phyloP scores from a whole-genome alignment of 2,888 invertebrate species.

The Ochropacha duplaris region DNA sequence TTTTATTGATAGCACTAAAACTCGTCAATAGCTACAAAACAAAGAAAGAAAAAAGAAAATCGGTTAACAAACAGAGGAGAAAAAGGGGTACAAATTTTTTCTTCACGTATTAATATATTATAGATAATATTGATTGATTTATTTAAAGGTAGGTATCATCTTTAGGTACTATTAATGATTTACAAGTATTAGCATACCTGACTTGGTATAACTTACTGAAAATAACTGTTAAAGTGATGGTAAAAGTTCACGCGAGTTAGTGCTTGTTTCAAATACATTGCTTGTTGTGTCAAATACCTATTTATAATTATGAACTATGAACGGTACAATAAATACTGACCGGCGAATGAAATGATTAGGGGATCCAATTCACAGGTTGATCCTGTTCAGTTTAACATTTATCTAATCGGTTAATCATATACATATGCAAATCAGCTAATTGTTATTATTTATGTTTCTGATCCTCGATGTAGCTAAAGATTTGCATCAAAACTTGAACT shows the following conservation, averaged over 20 bases:
- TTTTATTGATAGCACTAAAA: too few species aligned
- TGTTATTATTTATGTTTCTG: background rate
- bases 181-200: background rate
- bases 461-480: background rate
- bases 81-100: too few species aligned
- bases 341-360: background rate
- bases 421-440: background rate
- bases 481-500: background rate
- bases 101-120: too few species aligned
- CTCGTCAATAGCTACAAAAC: too few species aligned
- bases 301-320: slow-evolving; percentile 8
- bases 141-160: too few species aligned
- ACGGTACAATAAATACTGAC: slow-evolving; percentile 1
- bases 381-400: background rate
- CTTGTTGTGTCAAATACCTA: slow-evolving; percentile 16
- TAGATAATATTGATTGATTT: too few species aligned
- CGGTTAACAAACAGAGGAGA: too few species aligned
- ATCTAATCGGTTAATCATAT: background rate
- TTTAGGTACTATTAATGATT: too few species aligned
- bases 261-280: slow-evolving; percentile 15
- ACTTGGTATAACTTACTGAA: background rate
- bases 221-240: background rate
- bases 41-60: too few species aligned
- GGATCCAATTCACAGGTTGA: background rate
- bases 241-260: slow-evolving; percentile 8